Percentiles rank a stretch among this genome's conserved stretches.
Evolutionary conservation across 2,113 vertebrate genomes (phyloP).

Genomic region (Corydoras maculifer): DNA sequence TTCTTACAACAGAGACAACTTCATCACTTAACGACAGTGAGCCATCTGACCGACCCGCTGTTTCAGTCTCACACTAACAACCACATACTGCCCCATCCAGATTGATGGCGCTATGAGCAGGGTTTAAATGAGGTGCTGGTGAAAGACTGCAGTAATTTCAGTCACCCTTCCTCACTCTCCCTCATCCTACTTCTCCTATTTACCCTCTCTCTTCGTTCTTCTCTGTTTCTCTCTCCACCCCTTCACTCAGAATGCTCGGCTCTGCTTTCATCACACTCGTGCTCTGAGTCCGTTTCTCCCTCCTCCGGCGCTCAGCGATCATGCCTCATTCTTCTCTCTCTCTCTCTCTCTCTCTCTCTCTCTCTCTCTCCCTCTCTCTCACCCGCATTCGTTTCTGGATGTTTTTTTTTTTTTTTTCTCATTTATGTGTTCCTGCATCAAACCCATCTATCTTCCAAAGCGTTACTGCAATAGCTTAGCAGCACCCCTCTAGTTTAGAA

Average conservation of each 20-base stretch:
- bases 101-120: conserved; percentile 27
- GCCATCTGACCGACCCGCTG: too few species aligned
- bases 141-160: conserved; percentile 40
- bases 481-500: background rate
- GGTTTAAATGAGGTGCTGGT: conserved; percentile 28
- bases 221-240: conserved; percentile 25
- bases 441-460: background rate
- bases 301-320: conserved; percentile 15
- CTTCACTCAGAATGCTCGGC: conserved; percentile 28
- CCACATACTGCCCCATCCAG: conserved; percentile 33
- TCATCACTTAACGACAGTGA: too few species aligned
- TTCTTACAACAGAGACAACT: too few species aligned
- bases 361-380: conserved; percentile 10
- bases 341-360: conserved; percentile 25
- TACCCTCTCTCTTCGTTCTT: conserved; percentile 14
- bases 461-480: conserved; percentile 2
- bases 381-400: too few species aligned
- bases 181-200: conserved; percentile 17
- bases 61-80: conserved; percentile 9
- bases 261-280: conserved; percentile 40
- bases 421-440: conserved; percentile 20
- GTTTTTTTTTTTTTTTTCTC: conserved; percentile 1
- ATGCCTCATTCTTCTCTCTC: conserved; percentile 29
- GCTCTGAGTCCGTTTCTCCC: conserved; percentile 30
- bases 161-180: conserved; percentile 28